Conservation (phyloP, 2,797 vertebrate genomes). For the Amblyraja radiata region DNA sequence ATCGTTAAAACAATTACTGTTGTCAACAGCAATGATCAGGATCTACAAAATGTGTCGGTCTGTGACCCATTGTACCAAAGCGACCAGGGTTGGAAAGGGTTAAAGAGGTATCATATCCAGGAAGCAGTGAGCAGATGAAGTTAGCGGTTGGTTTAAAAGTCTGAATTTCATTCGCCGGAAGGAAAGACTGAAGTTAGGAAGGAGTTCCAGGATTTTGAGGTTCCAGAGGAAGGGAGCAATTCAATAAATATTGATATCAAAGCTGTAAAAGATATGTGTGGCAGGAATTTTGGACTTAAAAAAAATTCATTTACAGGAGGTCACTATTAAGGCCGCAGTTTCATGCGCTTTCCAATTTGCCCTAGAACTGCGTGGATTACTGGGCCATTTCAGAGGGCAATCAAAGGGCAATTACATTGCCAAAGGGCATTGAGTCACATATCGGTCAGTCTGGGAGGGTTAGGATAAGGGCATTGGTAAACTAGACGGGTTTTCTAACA, state of each 20-base stretch:
- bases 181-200: neutral
- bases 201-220: neutral
- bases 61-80: neutral
- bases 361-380: too few relatives aligned
- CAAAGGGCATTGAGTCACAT: too few relatives aligned
- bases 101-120: neutral
- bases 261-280: neutral
- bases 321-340: too few relatives aligned
- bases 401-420: too few relatives aligned
- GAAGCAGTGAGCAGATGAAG: neutral
- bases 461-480: too few relatives aligned
- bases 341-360: too few relatives aligned
- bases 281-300: neutral
- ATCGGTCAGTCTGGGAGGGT: too few relatives aligned
- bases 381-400: too few relatives aligned
- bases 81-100: neutral
- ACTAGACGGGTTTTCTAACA: too few relatives aligned
- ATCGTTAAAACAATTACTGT: too few relatives aligned
- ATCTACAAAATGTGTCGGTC: neutral
- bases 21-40: neutral
- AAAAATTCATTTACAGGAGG: too few relatives aligned
- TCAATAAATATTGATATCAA: neutral
- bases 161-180: neutral
- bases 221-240: neutral
- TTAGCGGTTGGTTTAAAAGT: neutral